phyloP scores from a whole-genome alignment of 2,888 invertebrate species.

The Drosophila pseudotakahashii region DNA sequence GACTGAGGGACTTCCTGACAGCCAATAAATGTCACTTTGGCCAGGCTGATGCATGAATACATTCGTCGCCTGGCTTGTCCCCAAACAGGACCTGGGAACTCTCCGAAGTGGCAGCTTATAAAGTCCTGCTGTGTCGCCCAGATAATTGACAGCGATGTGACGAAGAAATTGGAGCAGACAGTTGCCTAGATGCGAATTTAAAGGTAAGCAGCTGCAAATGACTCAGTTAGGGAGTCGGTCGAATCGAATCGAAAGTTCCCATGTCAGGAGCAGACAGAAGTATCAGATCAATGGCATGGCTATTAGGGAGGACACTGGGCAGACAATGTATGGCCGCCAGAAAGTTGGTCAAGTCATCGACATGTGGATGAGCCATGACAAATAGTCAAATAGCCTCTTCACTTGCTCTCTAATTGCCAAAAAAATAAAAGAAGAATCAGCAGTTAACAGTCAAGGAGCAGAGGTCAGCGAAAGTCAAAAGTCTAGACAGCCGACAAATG shows the following conservation, averaged over 20 bases:
- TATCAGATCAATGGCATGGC: not conserved
- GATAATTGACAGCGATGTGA: slow-evolving; percentile 72
- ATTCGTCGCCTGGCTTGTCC: slow-evolving; percentile 31
- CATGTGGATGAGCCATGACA: slow-evolving; percentile 34
- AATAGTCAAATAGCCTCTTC: slow-evolving; percentile 13
- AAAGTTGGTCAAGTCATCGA: slow-evolving; percentile 29
- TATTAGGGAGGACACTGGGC: not conserved
- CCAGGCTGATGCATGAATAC: slow-evolving; percentile 66
- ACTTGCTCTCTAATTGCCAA: slow-evolving; percentile 25
- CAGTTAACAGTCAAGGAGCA: slow-evolving; percentile 2
- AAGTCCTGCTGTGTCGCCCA: slow-evolving; percentile 66
- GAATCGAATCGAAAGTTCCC: slow-evolving; percentile 12
- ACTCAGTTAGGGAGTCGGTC: not conserved
- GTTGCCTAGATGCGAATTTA: slow-evolving; percentile 33
- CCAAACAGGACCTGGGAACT: slow-evolving; percentile 31
- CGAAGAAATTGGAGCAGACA: slow-evolving; percentile 64
- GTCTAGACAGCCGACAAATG: slow-evolving; percentile 47
- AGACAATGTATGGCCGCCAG: slow-evolving; percentile 18
- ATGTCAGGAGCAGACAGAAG: not conserved
- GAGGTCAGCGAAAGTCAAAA: slow-evolving; percentile 44
- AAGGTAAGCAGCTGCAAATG: slow-evolving; percentile 30
- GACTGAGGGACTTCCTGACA: slow-evolving; percentile 50
- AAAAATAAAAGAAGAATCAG: not conserved
- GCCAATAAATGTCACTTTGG: slow-evolving; percentile 74
- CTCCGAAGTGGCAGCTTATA: slow-evolving; percentile 70